Base-by-base conservation (phyloP, 2,797 vertebrate species). In the Microcaecilia unicolor region DNA sequence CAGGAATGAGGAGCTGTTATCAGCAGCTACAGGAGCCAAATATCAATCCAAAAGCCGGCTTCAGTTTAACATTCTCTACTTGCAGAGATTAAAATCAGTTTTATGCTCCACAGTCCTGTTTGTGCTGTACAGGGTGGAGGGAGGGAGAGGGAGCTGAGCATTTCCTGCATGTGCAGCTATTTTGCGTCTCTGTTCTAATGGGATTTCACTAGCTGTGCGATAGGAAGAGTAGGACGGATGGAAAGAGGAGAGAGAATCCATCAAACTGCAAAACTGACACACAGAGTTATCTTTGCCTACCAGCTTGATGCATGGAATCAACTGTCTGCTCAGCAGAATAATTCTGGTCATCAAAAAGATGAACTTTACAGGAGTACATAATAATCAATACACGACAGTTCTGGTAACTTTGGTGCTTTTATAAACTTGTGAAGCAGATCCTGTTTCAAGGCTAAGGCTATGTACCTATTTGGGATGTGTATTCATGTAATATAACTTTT, bases 21-120 rank as follows among this genome's bases (percentile, higher is more conserved):
- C 49, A 44, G 55, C 45, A 30, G 6, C 39, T 43, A 39, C 49
- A 66, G 47, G 32, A 55, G 6, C 9, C 34, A 32, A 46, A 9
- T 16, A 31, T 2, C 11, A 30, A 45, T 22, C 32, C 34, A 64
- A 45, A 12, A 48, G 18, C 14, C 5, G 48, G 18, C 14, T 5
- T 0, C 18, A 26, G 41, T 57, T 51, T n/a, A n/a, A n/a, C n/a
- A n/a, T n/a, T n/a, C n/a, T n/a, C n/a, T 21, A 15, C 31, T 57
- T 48, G 18, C 25, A 42, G 70, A 55, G 49, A 48, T 54, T 55
- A 46, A 42, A 41, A 49, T 50, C 42, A 42, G 62, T 47, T 59
- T 54, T 50, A 51, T 46, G 47, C n/a, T n/a, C 31, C 39, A 34
- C 27, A 57, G 53, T 43, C 40, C 50, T 57, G 5, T 53, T 59